Evolutionary conservation across 2,888 invertebrate genomes (phyloP).

Genomic region (Erebia epiphron): DNA sequence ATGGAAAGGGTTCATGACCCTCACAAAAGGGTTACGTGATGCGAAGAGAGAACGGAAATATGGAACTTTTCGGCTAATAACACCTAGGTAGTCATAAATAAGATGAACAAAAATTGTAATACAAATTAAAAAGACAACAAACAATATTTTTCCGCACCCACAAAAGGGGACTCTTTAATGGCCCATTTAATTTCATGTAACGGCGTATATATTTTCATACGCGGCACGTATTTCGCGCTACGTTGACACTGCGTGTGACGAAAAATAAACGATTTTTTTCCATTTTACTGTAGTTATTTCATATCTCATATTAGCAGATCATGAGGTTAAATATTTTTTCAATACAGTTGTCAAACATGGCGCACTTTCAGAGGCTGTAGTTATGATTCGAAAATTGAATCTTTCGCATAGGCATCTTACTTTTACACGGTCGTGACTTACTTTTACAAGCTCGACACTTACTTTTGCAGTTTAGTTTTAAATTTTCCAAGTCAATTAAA

Average conservation of each 20-base stretch:
- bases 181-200: constrained; percentile 44
- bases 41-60: not conserved
- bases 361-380: too few species aligned
- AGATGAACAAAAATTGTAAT: constrained; percentile 23
- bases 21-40: not conserved
- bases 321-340: constrained; percentile 9
- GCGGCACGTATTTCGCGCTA: constrained; percentile 40
- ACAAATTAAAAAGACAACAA: constrained; percentile 35
- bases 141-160: constrained; percentile 35
- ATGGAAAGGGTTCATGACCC: not conserved
- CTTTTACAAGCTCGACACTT: too few species aligned
- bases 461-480: too few species aligned
- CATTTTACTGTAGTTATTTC: constrained; percentile 15
- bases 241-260: constrained; percentile 36
- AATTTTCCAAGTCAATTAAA: too few species aligned
- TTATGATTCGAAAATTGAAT: too few species aligned
- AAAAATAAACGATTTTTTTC: constrained; percentile 30
- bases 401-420: too few species aligned
- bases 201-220: constrained; percentile 42
- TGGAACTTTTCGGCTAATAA: constrained; percentile 5
- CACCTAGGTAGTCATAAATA: constrained; percentile 13
- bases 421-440: too few species aligned
- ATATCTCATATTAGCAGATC: constrained; percentile 7
- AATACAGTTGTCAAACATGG: too few species aligned
- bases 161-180: constrained; percentile 41